These are phyloP conservation scores for Perca flavescens DNA, from an alignment of 2,113 vertebrate genomes.

Conservation along the genomic window DNA sequence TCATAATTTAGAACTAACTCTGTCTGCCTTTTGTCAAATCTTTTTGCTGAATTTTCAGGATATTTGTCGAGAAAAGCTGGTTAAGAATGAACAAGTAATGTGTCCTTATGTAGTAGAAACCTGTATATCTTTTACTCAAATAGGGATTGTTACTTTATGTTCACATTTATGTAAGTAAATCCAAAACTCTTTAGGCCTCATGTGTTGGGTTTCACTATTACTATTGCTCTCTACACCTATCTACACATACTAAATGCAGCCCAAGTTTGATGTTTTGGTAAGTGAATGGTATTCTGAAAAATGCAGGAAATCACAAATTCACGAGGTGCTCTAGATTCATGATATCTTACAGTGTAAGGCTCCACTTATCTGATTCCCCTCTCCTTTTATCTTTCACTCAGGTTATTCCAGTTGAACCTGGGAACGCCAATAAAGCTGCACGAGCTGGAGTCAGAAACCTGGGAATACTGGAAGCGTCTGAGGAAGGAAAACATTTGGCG, in stretches of 20 bases:
- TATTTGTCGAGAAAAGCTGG: neutral
- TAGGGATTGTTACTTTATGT: neutral
- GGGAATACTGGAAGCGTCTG: conserved; percentile 88
- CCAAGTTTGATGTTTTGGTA: neutral
- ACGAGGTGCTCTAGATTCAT: neutral
- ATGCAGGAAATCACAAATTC: neutral
- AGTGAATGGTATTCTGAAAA: neutral
- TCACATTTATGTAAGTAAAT: neutral
- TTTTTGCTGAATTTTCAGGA: neutral
- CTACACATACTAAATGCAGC: neutral
- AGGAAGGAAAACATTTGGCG: conserved; percentile 91
- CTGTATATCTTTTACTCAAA: neutral
- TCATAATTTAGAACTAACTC: neutral
- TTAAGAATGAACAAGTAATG: too few species aligned
- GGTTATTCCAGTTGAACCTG: conserved; percentile 91
- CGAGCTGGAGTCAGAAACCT: conserved; percentile 86
- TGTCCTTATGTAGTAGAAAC: neutral
- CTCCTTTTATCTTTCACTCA: conserved; percentile 54
- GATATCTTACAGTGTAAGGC: neutral
- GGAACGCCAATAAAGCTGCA: conserved; percentile 85
- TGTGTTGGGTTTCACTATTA: neutral
- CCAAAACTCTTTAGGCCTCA: neutral
- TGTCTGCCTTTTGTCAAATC: neutral
- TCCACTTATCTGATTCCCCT: neutral
- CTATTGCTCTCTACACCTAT: neutral